Base-by-base conservation (phyloP, 2,888 invertebrate genomes). In the Nephrotoma appendiculata region DNA sequence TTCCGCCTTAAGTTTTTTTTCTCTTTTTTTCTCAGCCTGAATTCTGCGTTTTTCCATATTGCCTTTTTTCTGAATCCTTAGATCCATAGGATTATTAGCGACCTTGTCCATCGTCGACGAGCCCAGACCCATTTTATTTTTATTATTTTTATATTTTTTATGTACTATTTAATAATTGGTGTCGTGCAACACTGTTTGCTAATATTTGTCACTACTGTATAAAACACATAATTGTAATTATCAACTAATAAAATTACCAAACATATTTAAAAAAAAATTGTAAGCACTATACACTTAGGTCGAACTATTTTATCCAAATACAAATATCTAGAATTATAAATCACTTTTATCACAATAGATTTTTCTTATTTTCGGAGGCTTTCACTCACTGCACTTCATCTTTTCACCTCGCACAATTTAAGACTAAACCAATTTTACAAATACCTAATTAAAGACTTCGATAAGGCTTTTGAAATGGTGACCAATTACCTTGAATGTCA, bases 11-110 rank as follows among this genome's bases (percentile, higher is more conserved):
- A 6, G 1, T 6, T n/a, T 41, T 83, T 42, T 83, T 83, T 4
- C 4, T 83, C 41, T 83, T 83, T 83, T 11, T 86, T 42, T 6
- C 15, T 84, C 19, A 42, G 4, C 43, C 44, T 2, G 11, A 43
- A 6, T 57, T 83, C 1, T 44, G 7, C 15, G 84, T 83, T 41
- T 52, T 86, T 85, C 85, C 7, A 11, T 52, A 15, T 52, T 85
- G 1, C 6, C n/a, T 2, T 42, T 52, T 45, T 15, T 31, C 89
- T 87, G 90, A 89, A 84, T 42, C 85, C 90, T 43, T 87, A 89
- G 89, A 88, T 90, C 90, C 87, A 91, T 86, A 7, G 91, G 90
- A 89, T 89, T 91, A 57, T 89, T 89, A 6, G 89, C 89, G 6
- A 88, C 88, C 57, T 88, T 89, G 6, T 87, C 87, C 87, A n/a